Evolutionary conservation across 2,797 vertebrate species (phyloP).

Genomic region (Lepus townsendii): DNA sequence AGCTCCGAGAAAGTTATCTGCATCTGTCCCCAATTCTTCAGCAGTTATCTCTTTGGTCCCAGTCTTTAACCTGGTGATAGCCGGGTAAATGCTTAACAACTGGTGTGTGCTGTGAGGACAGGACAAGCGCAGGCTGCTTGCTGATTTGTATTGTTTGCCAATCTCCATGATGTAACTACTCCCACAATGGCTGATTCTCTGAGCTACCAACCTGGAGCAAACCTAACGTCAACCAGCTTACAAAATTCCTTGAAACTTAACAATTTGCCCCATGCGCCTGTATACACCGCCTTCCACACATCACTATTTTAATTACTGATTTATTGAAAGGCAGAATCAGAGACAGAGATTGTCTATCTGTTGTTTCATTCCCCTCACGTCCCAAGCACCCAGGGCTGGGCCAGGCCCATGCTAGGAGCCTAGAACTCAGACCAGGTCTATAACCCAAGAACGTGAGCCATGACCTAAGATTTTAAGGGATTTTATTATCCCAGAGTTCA

Average conservation of each 20-base stretch:
- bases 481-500: too few relatives aligned
- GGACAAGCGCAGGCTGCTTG: neutral
- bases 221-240: neutral
- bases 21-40: neutral
- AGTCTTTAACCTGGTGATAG: neutral
- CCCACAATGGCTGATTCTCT: neutral
- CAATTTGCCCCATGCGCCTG: neutral
- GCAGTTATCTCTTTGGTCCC: neutral
- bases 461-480: too few relatives aligned
- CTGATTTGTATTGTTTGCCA: neutral
- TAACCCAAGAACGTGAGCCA: too few relatives aligned
- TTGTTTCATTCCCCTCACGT: too few relatives aligned
- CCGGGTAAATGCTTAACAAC: neutral
- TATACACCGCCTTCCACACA: neutral
- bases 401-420: too few relatives aligned
- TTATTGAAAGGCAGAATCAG: too few relatives aligned
- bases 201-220: neutral
- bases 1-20: slow-evolving; percentile 14
- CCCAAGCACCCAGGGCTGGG: too few relatives aligned
- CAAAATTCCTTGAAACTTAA: slow-evolving; percentile 8
- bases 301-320: too few relatives aligned
- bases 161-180: neutral
- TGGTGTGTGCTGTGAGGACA: neutral
- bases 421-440: too few relatives aligned
- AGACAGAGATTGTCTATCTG: too few relatives aligned